These are phyloP conservation scores for Platalea minor DNA, from an alignment of 2,797 vertebrate genomes.

Conservation along the genomic window DNA sequence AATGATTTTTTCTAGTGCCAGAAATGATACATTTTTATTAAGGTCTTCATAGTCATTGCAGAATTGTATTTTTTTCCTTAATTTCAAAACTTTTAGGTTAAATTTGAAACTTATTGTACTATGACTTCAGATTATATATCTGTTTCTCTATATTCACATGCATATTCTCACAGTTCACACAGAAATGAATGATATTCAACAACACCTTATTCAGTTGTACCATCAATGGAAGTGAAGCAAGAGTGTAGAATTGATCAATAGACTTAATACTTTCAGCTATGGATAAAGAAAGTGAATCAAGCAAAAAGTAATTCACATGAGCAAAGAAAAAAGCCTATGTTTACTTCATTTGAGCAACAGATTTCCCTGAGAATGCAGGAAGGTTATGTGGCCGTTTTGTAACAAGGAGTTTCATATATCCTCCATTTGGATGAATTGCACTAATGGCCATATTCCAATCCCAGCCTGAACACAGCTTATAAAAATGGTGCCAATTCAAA, in stretches of 20 bases:
- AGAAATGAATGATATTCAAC: neutral
- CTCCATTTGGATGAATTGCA: neutral
- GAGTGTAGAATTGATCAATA: neutral
- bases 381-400: neutral
- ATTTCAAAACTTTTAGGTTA: neutral
- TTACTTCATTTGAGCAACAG: neutral
- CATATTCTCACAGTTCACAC: neutral
- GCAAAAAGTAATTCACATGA: rapidly evolving
- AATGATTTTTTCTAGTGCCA: slow-evolving; percentile 15
- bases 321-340: neutral
- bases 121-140: neutral
- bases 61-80: neutral
- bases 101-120: neutral
- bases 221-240: neutral
- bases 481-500: neutral
- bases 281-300: neutral
- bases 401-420: neutral
- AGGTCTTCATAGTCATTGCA: neutral
- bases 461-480: neutral
- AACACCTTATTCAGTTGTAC: neutral
- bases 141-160: neutral
- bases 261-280: neutral
- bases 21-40: neutral
- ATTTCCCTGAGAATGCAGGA: neutral
- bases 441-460: neutral